phyloP scores from a whole-genome alignment of 2,113 vertebrate species.

The Sporophila hypoxantha region DNA sequence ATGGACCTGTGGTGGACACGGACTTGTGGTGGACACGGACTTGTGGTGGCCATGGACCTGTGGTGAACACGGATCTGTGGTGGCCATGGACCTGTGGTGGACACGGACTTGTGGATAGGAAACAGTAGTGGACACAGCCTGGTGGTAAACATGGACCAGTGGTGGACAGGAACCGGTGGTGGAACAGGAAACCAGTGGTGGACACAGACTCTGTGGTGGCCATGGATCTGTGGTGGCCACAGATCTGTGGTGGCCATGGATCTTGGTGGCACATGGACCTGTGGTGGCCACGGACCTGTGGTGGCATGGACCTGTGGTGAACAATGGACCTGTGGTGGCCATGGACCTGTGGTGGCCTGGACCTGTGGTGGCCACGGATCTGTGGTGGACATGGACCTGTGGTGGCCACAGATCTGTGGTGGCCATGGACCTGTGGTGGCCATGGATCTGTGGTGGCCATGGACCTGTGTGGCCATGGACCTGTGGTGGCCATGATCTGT shows the following conservation, averaged over 20 bases:
- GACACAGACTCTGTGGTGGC: rapidly evolving
- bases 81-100: not conserved
- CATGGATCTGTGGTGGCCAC: not conserved
- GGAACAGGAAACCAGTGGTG: no score
- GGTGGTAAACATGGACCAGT: no score
- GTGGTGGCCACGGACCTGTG: no score
- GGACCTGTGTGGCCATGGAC: no score
- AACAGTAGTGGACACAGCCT: no score
- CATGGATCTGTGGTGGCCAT: not conserved
- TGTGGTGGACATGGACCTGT: rapidly evolving
- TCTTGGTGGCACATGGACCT: no score
- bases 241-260: not conserved
- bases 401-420: rapidly evolving
- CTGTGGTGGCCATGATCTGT: no score
- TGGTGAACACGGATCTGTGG: rapidly evolving
- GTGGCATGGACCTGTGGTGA: no score
- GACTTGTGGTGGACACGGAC: rapidly evolving
- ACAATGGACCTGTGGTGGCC: rapidly evolving
- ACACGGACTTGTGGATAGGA: rapidly evolving
- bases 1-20: rapidly evolving
- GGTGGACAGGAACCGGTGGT: no score
- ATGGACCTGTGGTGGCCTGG: no score
- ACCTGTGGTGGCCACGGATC: rapidly evolving
- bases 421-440: rapidly evolving
- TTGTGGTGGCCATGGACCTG: rapidly evolving